These are phyloP conservation scores for Myopa testacea DNA, from an alignment of 2,888 invertebrate genomes.

Conservation along the genomic window DNA sequence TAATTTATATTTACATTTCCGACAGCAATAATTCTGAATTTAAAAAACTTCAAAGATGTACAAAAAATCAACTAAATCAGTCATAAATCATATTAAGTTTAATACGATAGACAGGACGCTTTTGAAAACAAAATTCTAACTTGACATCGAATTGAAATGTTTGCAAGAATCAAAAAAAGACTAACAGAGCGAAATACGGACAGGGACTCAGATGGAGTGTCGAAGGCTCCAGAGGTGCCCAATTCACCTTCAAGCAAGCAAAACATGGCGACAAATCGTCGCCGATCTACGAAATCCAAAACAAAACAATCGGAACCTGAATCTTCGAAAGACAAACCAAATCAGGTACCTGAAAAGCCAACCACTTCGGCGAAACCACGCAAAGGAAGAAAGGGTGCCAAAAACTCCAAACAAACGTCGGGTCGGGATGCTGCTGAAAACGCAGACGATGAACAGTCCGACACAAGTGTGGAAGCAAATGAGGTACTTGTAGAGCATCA, in stretches of 20 bases:
- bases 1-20: no score
- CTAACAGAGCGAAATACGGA: not conserved
- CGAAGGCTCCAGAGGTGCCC: no score
- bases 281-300: no score
- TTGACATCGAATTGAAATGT: not conserved
- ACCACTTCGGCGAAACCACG: not conserved
- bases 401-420: no score
- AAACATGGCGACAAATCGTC: no score
- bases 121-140: not conserved
- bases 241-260: no score
- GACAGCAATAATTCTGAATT: no score
- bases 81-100: no score
- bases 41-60: no score
- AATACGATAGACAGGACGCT: not conserved
- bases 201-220: not conserved
- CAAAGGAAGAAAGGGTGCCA: not conserved
- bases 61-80: no score
- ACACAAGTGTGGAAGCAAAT: not conserved
- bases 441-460: not conserved
- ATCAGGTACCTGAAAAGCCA: not conserved
- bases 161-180: not conserved
- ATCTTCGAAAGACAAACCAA: no score
- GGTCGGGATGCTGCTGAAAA: not conserved
- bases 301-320: no score
- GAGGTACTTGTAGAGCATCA: not conserved